Base-by-base conservation (phyloP, 2,888 invertebrate species). In the Hipparchia sbordonii region DNA sequence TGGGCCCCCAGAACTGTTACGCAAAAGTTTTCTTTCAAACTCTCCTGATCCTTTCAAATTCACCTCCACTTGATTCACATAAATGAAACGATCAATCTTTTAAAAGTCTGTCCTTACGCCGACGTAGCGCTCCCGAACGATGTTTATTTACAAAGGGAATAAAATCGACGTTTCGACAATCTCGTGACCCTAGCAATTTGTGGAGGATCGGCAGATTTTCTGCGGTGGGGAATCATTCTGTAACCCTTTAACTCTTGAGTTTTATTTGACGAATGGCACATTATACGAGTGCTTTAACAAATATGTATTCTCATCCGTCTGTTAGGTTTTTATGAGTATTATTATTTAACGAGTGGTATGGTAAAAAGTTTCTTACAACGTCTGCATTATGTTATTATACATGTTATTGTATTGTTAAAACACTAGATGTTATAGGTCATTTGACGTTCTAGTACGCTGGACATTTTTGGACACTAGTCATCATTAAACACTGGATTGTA, bases 101-200 rank as follows among this genome's bases (percentile, higher is more conserved):
- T 69, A 52, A 61, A 69, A 69, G 69, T 61, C 60, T 52, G 60
- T 57, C 69, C 61, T 69, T 57, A 61, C 39, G 10, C 61, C 8
- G n/a, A 23, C 52, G 52, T 46, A 59, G 51, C 68, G 68, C 52
- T 68, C 68, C 39, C 71, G 70, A 69, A 62, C 61, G 72, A 71
- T 73, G 75, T 75, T 73, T 73, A 72, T 73, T 71, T 71, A 71
- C 68, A 73, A 72, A 73, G 70, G 66, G 71, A 71, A 73, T 56
- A 67, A 67, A 72, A 72, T 75, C 73, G 72, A 69, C 68, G 67
- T 73, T 70, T 75, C 71, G 71, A 71, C 62, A 67, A 67, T 67
- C 67, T 48, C 60, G 71, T 52, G 72, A 67, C 54, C 67, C 72
- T 48, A 56, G 61, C 66, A 67, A 72, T 72, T 72, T 56, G 67